Evolutionary conservation across 35 echinoderm and acorn worm genomes (phyloP).

Genomic region (Chiridota heheva): DNA sequence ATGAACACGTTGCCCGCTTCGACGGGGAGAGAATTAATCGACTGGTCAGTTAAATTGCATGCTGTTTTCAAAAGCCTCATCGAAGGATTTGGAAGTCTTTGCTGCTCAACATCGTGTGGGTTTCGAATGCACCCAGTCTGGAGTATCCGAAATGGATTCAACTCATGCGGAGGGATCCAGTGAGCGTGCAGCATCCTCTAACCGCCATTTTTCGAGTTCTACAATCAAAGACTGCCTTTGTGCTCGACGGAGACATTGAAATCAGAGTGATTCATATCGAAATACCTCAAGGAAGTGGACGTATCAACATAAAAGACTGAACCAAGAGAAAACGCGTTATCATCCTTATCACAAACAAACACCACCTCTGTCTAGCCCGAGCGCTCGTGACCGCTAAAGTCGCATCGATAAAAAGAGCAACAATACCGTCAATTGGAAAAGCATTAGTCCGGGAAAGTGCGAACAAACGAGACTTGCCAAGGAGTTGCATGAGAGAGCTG

Average conservation of each 20-base stretch:
- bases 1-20: neutral
- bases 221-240: slow-evolving; percentile 4
- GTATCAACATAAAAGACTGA: neutral
- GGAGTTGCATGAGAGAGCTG: neutral
- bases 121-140: neutral
- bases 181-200: neutral
- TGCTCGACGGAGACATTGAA: neutral
- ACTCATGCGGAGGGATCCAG: neutral
- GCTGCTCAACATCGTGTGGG: neutral
- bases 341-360: slow-evolving; percentile 7
- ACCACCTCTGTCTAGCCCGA: slow-evolving; percentile 21
- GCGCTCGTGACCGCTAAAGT: neutral
- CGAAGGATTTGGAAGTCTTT: neutral
- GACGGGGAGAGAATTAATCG: neutral
- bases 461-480: slow-evolving; percentile 7
- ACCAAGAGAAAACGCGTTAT: neutral
- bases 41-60: neutral
- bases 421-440: neutral
- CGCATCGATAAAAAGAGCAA: neutral
- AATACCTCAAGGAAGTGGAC: neutral
- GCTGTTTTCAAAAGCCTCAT: slow-evolving; percentile 16
- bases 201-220: neutral
- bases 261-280: neutral
- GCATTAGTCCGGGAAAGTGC: neutral
- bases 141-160: neutral